phyloP scores from a whole-genome alignment of 2,113 vertebrate genomes.

The Procavia capensis region DNA sequence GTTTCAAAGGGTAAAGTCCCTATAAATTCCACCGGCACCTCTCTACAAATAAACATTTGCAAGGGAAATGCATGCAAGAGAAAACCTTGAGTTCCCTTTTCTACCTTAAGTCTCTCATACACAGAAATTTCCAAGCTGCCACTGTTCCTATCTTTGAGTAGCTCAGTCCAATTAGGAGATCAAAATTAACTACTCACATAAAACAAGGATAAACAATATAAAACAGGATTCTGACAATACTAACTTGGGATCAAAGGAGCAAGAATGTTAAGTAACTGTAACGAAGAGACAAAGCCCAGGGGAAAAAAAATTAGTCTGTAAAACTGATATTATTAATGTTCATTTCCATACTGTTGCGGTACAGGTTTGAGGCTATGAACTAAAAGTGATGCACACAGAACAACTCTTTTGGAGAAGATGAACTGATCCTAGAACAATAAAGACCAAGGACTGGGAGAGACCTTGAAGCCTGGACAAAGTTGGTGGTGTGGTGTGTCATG shows the following conservation, averaged over 20 bases:
- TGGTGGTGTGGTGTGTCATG: conserved; percentile 70
- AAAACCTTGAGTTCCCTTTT: neutral
- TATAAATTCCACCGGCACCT: neutral
- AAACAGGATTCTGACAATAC: neutral
- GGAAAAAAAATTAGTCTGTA: neutral
- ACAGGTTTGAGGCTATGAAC: neutral
- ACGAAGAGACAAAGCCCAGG: neutral
- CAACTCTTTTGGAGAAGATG: conserved; percentile 1
- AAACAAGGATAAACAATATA: conserved; percentile 27
- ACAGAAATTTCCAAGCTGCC: conserved; percentile 11
- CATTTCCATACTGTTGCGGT: neutral
- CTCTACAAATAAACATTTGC: neutral
- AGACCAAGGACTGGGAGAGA: neutral
- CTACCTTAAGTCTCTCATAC: neutral
- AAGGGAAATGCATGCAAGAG: neutral
- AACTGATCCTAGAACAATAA: conserved; percentile 44
- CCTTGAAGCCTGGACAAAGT: conserved; percentile 41
- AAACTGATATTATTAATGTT: neutral
- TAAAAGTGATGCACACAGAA: conserved; percentile 39
- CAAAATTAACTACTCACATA: conserved; percentile 1
- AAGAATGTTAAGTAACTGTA: neutral
- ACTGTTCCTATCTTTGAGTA: neutral
- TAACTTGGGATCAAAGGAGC: neutral
- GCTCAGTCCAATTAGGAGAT: conserved; percentile 27
- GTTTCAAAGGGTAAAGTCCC: neutral